A percentile compares a stretch with the other conserved stretches of the same genome.
Conservation (phyloP, 2,797 vertebrate species). For the Anas georgica region DNA sequence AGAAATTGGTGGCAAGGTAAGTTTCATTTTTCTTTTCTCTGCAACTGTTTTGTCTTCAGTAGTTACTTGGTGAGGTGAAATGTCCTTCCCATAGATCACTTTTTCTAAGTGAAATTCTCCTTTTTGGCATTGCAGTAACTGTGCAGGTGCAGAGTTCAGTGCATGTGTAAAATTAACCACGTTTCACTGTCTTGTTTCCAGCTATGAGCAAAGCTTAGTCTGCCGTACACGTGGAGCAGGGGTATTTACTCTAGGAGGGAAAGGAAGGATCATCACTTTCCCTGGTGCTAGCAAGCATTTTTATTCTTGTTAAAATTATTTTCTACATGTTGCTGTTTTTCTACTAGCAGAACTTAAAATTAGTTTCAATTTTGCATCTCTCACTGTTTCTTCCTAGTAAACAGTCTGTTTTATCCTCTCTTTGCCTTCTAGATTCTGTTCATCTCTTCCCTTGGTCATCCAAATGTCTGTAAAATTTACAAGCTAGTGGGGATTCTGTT, state of each 20-base stretch:
- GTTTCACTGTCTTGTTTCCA: background rate
- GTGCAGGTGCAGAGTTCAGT: background rate
- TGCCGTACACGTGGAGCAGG: fast-evolving
- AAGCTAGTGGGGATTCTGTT: background rate
- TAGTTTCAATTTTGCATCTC: background rate
- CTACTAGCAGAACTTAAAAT: background rate
- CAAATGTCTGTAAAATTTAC: background rate
- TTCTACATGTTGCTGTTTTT: background rate
- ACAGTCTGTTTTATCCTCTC: background rate
- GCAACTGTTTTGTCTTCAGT: background rate
- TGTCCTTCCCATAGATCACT: background rate
- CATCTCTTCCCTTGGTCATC: background rate
- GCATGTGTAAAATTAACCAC: background rate
- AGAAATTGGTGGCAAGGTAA: constrained; percentile 23
- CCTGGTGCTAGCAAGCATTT: background rate
- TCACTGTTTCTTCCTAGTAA: background rate
- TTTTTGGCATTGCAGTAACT: background rate
- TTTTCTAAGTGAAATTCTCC: background rate
- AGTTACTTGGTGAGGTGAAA: background rate
- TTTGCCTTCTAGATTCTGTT: background rate
- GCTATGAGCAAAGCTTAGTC: fast-evolving
- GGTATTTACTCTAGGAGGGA: background rate
- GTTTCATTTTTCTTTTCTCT: background rate
- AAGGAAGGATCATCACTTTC: background rate
- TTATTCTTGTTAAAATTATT: background rate